phyloP scores from a whole-genome alignment of 1,140 invertebrate species.

The Musca domestica region DNA sequence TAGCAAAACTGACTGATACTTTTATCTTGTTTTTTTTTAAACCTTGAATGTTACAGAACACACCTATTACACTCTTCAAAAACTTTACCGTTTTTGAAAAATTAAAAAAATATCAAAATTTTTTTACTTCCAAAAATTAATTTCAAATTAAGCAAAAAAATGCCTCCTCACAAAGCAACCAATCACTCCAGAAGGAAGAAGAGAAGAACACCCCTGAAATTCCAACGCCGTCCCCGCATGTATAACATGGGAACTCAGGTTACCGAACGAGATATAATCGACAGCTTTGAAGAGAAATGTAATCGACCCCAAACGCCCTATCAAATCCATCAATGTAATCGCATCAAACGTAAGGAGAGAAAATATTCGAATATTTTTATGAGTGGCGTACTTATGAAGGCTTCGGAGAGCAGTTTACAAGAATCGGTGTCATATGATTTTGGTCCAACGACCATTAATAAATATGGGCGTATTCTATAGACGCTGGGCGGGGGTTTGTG shows the following conservation, averaged over 20 bases:
- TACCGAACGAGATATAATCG: background rate
- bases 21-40: no score
- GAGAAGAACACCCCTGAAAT: background rate
- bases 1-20: no score
- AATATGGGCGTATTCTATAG: background rate
- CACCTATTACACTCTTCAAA: no score
- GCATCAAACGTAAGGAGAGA: background rate
- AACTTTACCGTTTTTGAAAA: no score
- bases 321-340: background rate
- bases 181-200: background rate
- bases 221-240: background rate
- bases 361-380: background rate
- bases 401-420: background rate
- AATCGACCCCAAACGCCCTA: background rate
- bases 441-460: background rate
- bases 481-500: no score
- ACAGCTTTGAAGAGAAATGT: background rate
- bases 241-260: slow-evolving; percentile 7
- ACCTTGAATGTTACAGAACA: no score
- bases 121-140: background rate
- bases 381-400: background rate
- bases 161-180: background rate
- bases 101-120: background rate
- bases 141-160: background rate
- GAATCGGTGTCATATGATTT: background rate